These are phyloP conservation scores for Oscheius sp. DNA, from an alignment of 2,888 invertebrate species.

Conservation along the genomic window DNA sequence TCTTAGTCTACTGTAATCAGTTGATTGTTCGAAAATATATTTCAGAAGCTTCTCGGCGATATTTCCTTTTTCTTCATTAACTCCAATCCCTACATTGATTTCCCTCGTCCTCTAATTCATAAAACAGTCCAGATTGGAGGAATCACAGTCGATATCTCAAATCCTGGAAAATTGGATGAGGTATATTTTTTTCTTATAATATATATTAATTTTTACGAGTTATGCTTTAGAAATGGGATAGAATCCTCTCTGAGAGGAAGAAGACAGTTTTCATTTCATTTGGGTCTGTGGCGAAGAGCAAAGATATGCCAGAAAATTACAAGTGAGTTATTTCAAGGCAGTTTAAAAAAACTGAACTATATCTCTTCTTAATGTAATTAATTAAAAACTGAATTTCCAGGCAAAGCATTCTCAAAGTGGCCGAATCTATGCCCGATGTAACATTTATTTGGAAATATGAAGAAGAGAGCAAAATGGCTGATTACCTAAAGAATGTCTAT, in stretches of 20 bases:
- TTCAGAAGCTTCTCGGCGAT: constrained; percentile 34
- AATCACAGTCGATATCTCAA: constrained; percentile 34
- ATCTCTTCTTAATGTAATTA: too few relatives aligned
- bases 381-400: too few relatives aligned
- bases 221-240: constrained; percentile 21
- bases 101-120: constrained; percentile 34
- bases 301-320: constrained; percentile 32
- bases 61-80: constrained; percentile 39
- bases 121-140: constrained; percentile 46
- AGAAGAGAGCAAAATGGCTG: constrained; percentile 32
- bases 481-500: constrained; percentile 40
- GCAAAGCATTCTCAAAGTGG: constrained; percentile 22
- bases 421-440: constrained; percentile 37
- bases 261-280: constrained; percentile 30
- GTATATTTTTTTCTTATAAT: too few relatives aligned
- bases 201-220: too few relatives aligned
- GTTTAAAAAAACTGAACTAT: neutral
- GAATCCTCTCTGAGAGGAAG: constrained; percentile 27
- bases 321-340: constrained; percentile 10
- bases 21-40: too few relatives aligned
- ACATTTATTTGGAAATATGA: constrained; percentile 57
- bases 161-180: constrained; percentile 24
- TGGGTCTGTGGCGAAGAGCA: constrained; percentile 32
- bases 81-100: constrained; percentile 43
- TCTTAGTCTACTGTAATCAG: too few relatives aligned